Percentiles rank a stretch among this genome's conserved stretches.
Evolutionary conservation across 37 sponge, comb jelly and placozoan species (phyloP).

Genomic region (Ianthella basta): DNA sequence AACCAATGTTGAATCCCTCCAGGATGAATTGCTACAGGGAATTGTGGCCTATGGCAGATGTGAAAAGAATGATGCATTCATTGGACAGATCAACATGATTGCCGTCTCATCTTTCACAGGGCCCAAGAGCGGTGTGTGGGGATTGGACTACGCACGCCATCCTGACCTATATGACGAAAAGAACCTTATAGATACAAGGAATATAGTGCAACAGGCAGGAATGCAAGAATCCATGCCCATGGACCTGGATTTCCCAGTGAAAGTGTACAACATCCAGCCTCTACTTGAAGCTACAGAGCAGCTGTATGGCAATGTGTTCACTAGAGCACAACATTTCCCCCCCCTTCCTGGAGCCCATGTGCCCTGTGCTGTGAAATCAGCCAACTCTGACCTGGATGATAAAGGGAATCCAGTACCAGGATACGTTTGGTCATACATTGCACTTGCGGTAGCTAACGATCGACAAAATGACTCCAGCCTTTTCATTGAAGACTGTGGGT

Average conservation of each 20-base stretch:
- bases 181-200: not conserved
- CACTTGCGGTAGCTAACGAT: constrained; percentile 13
- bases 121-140: constrained; percentile 20
- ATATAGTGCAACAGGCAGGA: not conserved
- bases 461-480: constrained; percentile 6
- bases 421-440: constrained; percentile 20
- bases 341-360: constrained; percentile 25
- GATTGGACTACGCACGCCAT: not conserved
- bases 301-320: constrained; percentile 17
- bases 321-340: constrained; percentile 11
- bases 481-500: constrained; percentile 29
- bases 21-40: constrained; percentile 1
- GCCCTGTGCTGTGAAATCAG: constrained; percentile 25
- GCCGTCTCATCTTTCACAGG: constrained; percentile 23
- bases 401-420: constrained; percentile 11
- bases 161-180: too few species aligned
- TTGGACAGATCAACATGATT: constrained; percentile 28
- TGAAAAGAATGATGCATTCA: not conserved
- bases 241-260: not conserved
- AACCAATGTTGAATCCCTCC: not conserved
- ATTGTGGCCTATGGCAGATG: constrained; percentile 10
- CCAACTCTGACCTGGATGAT: not conserved
- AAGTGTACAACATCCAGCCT: not conserved
- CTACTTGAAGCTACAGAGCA: constrained; percentile 7
- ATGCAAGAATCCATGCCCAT: not conserved